These are phyloP conservation scores for Hypotaenidia okinawae DNA, from an alignment of 2,797 vertebrate genomes.

Conservation along the genomic window DNA sequence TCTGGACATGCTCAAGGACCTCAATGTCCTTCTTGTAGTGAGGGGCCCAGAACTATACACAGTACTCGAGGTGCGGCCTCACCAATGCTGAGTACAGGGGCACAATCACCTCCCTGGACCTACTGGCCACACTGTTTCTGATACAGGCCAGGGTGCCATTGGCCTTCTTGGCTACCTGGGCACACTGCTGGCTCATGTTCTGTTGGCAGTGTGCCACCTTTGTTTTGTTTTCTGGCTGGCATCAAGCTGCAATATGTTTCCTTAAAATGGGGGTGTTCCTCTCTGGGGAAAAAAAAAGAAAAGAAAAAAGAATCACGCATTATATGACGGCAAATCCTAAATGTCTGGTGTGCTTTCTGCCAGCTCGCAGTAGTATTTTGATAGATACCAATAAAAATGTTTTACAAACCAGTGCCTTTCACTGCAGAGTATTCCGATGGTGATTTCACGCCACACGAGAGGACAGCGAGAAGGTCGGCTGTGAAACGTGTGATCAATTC, in stretches of 20 bases:
- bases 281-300: background rate
- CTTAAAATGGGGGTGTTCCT: background rate
- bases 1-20: too few species aligned
- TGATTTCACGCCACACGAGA: background rate
- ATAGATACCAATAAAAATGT: background rate
- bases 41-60: too few species aligned
- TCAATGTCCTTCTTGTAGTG: too few species aligned
- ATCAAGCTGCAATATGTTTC: background rate
- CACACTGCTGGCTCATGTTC: too few species aligned
- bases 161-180: too few species aligned
- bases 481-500: background rate
- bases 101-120: too few species aligned
- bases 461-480: accelerated
- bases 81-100: too few species aligned
- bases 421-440: background rate
- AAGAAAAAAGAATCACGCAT: background rate
- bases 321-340: background rate
- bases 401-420: background rate
- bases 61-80: too few species aligned
- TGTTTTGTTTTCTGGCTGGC: background rate
- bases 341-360: background rate
- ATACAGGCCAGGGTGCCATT: too few species aligned
- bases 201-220: background rate
- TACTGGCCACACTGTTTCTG: too few species aligned
- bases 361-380: background rate